These are phyloP conservation scores for Hirudinaria manillensis DNA, from an alignment of 2,888 invertebrate genomes.

Conservation along the genomic window DNA sequence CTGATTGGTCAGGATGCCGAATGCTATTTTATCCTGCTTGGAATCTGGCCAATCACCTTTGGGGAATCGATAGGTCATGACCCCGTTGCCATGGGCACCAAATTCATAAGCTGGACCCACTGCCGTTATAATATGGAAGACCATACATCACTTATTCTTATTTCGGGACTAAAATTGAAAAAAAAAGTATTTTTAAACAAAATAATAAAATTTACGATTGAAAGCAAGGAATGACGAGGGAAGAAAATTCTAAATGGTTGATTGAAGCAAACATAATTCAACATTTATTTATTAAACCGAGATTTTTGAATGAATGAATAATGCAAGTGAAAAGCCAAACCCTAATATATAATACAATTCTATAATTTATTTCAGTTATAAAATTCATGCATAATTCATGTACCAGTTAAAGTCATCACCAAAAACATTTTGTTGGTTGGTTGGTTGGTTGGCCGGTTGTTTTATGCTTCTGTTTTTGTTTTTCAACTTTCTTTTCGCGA, in stretches of 20 bases:
- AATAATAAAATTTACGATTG: too few species aligned
- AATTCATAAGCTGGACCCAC: conserved; percentile 16
- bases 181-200: background rate
- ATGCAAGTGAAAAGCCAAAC: too few species aligned
- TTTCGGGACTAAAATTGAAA: conserved; percentile 1
- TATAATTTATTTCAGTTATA: too few species aligned
- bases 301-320: too few species aligned
- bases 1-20: conserved; percentile 13
- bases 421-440: too few species aligned
- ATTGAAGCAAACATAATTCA: background rate
- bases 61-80: conserved; percentile 20
- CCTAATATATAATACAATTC: too few species aligned
- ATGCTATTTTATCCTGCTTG: conserved; percentile 4
- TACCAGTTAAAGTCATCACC: too few species aligned
- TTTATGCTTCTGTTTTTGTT: too few species aligned
- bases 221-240: background rate
- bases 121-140: background rate
- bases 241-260: background rate
- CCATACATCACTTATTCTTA: background rate
- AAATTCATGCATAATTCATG: too few species aligned
- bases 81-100: background rate
- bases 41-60: conserved; percentile 26
- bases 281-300: background rate
- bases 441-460: too few species aligned
- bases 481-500: too few species aligned